A percentile compares a stretch with the other conserved stretches of the same genome.
Evolutionary conservation across 2,113 vertebrate genomes (phyloP).

Genomic region (Psittacara wagleri): DNA sequence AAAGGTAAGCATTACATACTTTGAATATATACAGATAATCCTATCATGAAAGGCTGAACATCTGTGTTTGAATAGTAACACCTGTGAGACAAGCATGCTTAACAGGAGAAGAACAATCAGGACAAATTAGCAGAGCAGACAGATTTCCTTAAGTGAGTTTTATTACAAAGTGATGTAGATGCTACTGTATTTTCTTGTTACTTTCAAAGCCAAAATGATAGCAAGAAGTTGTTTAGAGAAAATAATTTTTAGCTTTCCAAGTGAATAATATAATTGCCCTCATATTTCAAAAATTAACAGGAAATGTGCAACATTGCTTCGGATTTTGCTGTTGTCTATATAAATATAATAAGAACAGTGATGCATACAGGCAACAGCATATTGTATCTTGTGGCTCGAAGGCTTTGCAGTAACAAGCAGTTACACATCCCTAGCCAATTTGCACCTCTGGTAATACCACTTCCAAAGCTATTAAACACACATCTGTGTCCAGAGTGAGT

Average conservation of each 20-base stretch:
- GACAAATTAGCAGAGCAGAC: neutral
- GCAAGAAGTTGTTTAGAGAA: neutral
- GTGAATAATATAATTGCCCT: neutral
- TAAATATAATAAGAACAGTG: accelerated
- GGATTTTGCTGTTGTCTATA: neutral
- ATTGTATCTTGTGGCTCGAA: neutral
- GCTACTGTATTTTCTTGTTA: neutral
- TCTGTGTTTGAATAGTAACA: neutral
- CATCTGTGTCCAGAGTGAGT: constrained; percentile 13
- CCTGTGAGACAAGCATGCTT: neutral
- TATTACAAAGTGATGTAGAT: neutral
- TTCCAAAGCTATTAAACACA: constrained; percentile 44
- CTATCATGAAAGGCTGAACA: neutral
- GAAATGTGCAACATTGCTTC: neutral
- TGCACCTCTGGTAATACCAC: constrained; percentile 1
- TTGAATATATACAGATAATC: neutral
- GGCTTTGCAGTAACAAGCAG: constrained; percentile 6
- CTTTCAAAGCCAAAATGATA: neutral
- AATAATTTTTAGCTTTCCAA: neutral
- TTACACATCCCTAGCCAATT: neutral
- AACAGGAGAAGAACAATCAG: neutral
- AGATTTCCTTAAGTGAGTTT: neutral
- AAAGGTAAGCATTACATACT: neutral
- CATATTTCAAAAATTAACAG: neutral
- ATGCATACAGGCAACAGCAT: neutral